These are phyloP conservation scores for Drosophila putrida DNA, from an alignment of 2,888 invertebrate species.

Conservation along the genomic window DNA sequence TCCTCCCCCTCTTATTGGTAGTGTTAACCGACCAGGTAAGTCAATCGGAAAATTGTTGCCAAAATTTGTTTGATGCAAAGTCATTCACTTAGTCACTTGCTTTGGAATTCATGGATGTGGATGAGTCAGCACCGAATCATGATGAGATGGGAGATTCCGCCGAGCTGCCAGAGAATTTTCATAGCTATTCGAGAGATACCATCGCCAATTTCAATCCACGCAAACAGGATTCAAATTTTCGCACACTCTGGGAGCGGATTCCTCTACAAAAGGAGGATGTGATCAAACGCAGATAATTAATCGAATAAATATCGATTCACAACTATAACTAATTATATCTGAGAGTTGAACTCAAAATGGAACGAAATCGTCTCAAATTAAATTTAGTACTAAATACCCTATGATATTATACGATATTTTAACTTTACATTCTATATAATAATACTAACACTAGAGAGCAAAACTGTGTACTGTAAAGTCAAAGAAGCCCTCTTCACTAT, in stretches of 20 bases:
- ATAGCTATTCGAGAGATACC: constrained; percentile 60
- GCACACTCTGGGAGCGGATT: constrained; percentile 59
- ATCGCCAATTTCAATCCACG: constrained; percentile 67
- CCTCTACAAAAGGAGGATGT: constrained; percentile 65
- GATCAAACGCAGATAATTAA: constrained; percentile 53
- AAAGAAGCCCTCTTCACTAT: not conserved
- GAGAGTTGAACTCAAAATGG: not conserved
- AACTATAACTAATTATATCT: not conserved
- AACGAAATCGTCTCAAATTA: not conserved
- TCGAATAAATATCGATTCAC: not conserved
- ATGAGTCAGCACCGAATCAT: constrained; percentile 45
- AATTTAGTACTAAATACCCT: not conserved
- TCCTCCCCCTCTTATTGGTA: constrained; percentile 18
- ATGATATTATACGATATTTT: not conserved
- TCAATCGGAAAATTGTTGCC: not conserved
- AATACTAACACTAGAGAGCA: no score
- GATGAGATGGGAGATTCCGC: constrained; percentile 54
- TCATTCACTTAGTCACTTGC: constrained; percentile 30
- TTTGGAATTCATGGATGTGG: constrained; percentile 66
- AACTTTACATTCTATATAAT: no score
- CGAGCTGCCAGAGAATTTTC: constrained; percentile 48
- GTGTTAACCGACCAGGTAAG: constrained; percentile 43
- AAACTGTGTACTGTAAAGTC: no score
- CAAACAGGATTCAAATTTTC: constrained; percentile 59
- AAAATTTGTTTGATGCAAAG: not conserved